Evolutionary conservation across 2,797 vertebrate genomes (phyloP).

Genomic region (Pangasius djambal): DNA sequence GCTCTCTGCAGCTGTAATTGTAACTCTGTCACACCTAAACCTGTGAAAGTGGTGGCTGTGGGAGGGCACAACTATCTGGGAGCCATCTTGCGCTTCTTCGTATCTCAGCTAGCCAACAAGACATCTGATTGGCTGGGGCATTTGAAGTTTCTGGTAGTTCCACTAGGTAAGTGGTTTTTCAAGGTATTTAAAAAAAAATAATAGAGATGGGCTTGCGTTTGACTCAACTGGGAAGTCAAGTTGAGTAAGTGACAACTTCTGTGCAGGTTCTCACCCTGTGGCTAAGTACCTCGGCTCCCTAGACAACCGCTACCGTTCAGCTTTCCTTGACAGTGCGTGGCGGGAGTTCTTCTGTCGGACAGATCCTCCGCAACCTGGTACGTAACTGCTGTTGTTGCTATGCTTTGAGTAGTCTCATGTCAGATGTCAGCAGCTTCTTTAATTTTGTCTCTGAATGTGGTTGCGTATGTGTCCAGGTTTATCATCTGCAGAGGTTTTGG

Average conservation of each 20-base stretch:
- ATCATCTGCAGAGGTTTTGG: conserved; percentile 73
- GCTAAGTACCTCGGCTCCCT: conserved; percentile 83
- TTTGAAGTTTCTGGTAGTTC: conserved; percentile 56
- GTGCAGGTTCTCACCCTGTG: conserved; percentile 78
- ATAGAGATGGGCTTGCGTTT: not conserved
- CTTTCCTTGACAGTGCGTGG: conserved; percentile 82
- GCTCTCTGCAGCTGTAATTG: conserved; percentile 81
- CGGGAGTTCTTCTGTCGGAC: conserved; percentile 81
- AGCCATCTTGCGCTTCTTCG: conserved; percentile 56
- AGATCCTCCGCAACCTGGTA: conserved; percentile 77
- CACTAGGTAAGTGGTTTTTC: conserved; percentile 37
- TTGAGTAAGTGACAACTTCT: not conserved
- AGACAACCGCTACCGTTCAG: conserved; percentile 79
- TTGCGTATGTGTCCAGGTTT: conserved; percentile 26
- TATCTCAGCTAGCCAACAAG: conserved; percentile 57
- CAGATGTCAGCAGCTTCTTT: not conserved
- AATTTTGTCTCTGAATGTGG: not conserved
- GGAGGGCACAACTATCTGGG: conserved; percentile 58
- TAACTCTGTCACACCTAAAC: conserved; percentile 69
- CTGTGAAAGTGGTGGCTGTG: conserved; percentile 57
- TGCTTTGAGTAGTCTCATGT: not conserved
- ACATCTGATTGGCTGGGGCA: conserved; percentile 58
- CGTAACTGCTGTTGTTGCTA: not conserved
- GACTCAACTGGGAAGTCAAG: not conserved
- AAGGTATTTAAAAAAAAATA: not conserved